Conservation (phyloP, 2,797 vertebrate genomes). For the Takifugu rubripes region DNA sequence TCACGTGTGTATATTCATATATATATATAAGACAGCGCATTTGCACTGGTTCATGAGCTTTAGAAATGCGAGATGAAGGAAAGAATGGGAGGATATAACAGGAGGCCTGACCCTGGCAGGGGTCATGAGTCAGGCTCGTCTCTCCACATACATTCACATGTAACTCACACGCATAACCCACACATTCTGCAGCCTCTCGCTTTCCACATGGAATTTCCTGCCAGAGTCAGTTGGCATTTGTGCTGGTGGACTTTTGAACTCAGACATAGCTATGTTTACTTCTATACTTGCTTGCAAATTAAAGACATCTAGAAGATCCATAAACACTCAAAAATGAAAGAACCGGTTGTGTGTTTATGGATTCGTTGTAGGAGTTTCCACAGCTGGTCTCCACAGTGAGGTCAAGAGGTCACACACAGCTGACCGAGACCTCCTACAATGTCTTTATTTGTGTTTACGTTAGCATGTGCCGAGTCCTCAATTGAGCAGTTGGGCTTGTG, state of each 20-base stretch:
- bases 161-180: neutral
- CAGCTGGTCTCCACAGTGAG: too few relatives aligned
- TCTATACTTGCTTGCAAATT: neutral
- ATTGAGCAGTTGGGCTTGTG: too few relatives aligned
- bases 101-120: conserved; percentile 32
- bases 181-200: conserved; percentile 18
- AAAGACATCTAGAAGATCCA: too few relatives aligned
- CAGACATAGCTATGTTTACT: conserved; percentile 1
- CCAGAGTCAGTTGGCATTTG: conserved; percentile 21
- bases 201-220: conserved; percentile 30
- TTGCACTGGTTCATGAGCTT: neutral
- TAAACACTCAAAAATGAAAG: too few relatives aligned
- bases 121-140: conserved; percentile 27
- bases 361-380: too few relatives aligned
- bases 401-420: too few relatives aligned
- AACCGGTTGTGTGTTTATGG: too few relatives aligned
- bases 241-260: conserved; percentile 5
- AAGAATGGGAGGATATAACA: conserved; percentile 21
- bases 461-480: too few relatives aligned
- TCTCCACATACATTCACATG: conserved; percentile 38
- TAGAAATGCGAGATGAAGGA: conserved; percentile 10
- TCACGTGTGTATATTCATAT: too few relatives aligned
- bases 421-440: too few relatives aligned
- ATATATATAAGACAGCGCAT: neutral
- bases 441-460: too few relatives aligned